Conservation (phyloP, 2,888 invertebrate species). For the Odontocerum albicorne region DNA sequence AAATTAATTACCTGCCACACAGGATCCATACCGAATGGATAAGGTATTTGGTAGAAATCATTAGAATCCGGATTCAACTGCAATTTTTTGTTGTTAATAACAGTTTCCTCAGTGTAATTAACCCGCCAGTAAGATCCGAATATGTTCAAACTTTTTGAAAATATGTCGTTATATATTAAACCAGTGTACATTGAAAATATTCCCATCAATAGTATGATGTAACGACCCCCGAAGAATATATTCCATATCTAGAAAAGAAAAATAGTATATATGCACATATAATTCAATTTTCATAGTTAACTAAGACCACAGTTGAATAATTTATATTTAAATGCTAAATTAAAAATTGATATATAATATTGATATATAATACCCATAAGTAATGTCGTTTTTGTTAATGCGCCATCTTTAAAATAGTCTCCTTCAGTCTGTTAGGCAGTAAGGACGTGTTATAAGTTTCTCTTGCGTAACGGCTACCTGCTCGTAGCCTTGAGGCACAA, state of each 20-base stretch:
- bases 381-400: no score
- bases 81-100: slow-evolving; percentile 54
- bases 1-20: slow-evolving; percentile 70
- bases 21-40: slow-evolving; percentile 87
- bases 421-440: no score
- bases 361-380: no score
- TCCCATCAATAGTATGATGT: slow-evolving; percentile 97
- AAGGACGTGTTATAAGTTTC: no score
- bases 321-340: no score
- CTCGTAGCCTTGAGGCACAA: no score
- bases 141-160: slow-evolving; percentile 93
- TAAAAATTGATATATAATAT: no score
- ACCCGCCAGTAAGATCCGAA: slow-evolving; percentile 89
- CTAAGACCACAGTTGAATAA: neutral
- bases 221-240: slow-evolving; percentile 97
- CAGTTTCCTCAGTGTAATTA: slow-evolving; percentile 59
- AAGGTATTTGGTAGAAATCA: slow-evolving; percentile 69
- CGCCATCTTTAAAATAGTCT: no score
- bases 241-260: slow-evolving; percentile 78
- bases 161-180: slow-evolving; percentile 95
- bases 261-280: slow-evolving; percentile 1
- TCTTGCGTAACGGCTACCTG: no score
- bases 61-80: slow-evolving; percentile 67
- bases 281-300: neutral
- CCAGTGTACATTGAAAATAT: slow-evolving; percentile 98